phyloP scores from a whole-genome alignment of 2,888 invertebrate genomes.

The Omphaloscelis lunosa region DNA sequence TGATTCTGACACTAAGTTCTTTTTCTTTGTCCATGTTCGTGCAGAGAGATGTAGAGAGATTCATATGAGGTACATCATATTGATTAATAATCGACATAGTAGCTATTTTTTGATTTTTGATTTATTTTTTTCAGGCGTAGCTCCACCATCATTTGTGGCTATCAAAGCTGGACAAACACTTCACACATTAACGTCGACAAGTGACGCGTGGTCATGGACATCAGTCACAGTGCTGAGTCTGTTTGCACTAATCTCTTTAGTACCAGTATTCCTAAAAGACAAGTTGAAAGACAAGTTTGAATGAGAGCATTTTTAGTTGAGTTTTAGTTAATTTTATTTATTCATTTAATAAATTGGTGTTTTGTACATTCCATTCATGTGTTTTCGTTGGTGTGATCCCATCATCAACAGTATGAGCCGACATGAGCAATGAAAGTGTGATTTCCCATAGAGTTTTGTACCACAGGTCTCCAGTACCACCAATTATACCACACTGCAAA shows the following conservation, averaged over 20 bases:
- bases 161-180: constrained; percentile 99
- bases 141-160: constrained; percentile 99
- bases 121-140: constrained; percentile 93
- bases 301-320: constrained; percentile 81
- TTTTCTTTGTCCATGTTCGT: not conserved
- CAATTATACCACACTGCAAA: constrained; percentile 95
- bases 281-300: constrained; percentile 95
- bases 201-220: constrained; percentile 96
- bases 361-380: constrained; percentile 82
- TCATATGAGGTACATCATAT: not conserved
- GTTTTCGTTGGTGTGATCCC: constrained; percentile 57
- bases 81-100: not conserved
- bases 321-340: constrained; percentile 82
- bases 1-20: not conserved
- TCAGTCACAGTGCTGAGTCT: constrained; percentile 94
- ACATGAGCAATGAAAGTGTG: constrained; percentile 92
- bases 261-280: constrained; percentile 97
- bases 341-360: constrained; percentile 78
- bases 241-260: constrained; percentile 95
- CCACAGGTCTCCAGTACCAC: constrained; percentile 95
- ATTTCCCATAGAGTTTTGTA: constrained; percentile 91
- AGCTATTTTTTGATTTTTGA: not conserved
- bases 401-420: constrained; percentile 93
- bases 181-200: constrained; percentile 96
- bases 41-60: not conserved